phyloP scores from a whole-genome alignment of 2,113 vertebrate genomes.

The Heloderma charlesbogerti region DNA sequence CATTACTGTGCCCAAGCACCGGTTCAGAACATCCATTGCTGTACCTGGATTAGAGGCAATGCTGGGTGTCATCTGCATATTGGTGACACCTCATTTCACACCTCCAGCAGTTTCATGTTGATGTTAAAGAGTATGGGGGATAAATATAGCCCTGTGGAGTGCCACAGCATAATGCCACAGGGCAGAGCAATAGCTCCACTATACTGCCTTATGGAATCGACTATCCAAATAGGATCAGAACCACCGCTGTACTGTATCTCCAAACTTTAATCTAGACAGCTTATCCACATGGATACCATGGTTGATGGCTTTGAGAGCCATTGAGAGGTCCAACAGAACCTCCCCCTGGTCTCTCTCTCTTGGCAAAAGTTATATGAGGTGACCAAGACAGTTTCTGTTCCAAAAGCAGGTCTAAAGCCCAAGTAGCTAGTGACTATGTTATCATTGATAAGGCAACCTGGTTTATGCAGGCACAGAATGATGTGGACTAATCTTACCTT shows the following conservation, averaged over 20 bases:
- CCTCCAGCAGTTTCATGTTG: not conserved
- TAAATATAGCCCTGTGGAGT: not conserved
- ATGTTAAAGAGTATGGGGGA: not conserved
- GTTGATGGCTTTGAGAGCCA: not conserved
- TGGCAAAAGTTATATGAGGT: not conserved
- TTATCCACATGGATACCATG: not conserved
- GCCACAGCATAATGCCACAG: not conserved
- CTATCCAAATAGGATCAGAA: not conserved
- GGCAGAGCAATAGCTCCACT: not conserved
- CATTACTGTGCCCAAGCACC: not conserved
- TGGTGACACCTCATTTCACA: not conserved
- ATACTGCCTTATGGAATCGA: not conserved
- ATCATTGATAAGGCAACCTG: not conserved
- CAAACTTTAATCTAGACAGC: too few species aligned
- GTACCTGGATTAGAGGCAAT: not conserved
- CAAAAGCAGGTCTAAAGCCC: not conserved
- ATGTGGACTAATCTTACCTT: not conserved
- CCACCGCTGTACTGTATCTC: not conserved
- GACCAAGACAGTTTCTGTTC: not conserved
- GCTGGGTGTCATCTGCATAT: too few species aligned
- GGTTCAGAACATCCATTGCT: too few species aligned
- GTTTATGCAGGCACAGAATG: not conserved
- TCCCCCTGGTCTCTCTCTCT: not conserved
- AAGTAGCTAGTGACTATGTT: not conserved
- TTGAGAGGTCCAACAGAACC: not conserved